Evolutionary conservation across 2,888 invertebrate species (phyloP).

Genomic region (Heteromurus nitidus): DNA sequence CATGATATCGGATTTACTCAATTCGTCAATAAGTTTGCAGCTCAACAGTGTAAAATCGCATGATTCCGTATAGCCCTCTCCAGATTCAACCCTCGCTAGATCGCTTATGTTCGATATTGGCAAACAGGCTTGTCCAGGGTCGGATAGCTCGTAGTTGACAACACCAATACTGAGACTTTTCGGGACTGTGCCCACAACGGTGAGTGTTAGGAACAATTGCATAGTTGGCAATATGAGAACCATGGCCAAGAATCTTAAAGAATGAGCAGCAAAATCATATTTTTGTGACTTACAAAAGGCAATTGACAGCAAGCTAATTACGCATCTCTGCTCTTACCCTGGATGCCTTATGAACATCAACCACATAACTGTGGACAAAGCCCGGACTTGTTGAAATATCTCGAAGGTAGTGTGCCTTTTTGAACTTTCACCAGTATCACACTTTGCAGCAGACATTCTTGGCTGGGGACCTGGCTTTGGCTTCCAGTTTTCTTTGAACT

Average conservation of each 20-base stretch:
- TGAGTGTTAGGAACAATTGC: conserved; percentile 47
- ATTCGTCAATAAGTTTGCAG: conserved; percentile 21
- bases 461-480: neutral
- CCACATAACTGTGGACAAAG: conserved; percentile 38
- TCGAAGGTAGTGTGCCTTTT: neutral
- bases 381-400: neutral
- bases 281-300: neutral
- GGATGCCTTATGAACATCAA: conserved; percentile 39
- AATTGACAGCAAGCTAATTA: too few species aligned
- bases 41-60: conserved; percentile 43
- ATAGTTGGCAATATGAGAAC: conserved; percentile 41
- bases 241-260: conserved; percentile 41
- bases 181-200: conserved; percentile 43
- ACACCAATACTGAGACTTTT: conserved; percentile 42
- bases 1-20: neutral
- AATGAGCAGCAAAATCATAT: neutral
- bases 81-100: neutral
- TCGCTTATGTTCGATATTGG: neutral
- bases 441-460: neutral
- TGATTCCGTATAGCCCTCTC: neutral
- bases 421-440: neutral
- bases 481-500: conserved; percentile 33
- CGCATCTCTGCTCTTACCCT: conserved; percentile 6
- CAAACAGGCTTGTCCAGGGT: neutral
- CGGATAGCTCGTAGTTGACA: conserved; percentile 25